Evolutionary conservation across 2,797 vertebrate genomes (phyloP).

Genomic region (Distichodus sexfasciatus): DNA sequence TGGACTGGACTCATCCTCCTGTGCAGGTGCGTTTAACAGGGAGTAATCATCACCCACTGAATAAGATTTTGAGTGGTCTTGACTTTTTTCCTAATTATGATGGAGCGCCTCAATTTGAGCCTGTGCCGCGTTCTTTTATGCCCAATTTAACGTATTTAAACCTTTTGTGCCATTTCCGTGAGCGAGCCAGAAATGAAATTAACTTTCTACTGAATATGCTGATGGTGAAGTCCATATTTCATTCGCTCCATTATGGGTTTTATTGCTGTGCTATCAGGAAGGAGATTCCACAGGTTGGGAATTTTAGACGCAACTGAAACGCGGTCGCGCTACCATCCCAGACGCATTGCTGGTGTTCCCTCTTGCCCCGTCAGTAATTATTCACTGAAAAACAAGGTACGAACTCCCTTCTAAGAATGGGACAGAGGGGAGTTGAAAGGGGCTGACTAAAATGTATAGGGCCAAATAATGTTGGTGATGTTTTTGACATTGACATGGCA

Average conservation of each 20-base stretch:
- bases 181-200: background rate
- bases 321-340: background rate
- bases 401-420: background rate
- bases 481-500: conserved; percentile 18
- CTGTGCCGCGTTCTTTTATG: background rate
- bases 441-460: conserved; percentile 8
- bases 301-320: background rate
- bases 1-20: conserved; percentile 24
- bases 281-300: background rate
- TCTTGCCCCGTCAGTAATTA: conserved; percentile 3
- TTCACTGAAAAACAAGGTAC: background rate
- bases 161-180: background rate
- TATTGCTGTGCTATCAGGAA: background rate
- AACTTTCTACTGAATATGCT: background rate
- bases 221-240: background rate
- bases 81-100: background rate
- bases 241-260: background rate
- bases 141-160: background rate
- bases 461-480: conserved; percentile 17
- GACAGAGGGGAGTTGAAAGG: conserved; percentile 13
- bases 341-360: background rate
- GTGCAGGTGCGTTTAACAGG: background rate
- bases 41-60: background rate
- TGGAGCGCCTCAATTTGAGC: background rate
- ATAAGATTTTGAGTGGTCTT: background rate